A percentile compares a stretch with the other conserved stretches of the same genome.
Conservation (phyloP, 2,113 vertebrate genomes). For the Pterocles gutturalis region DNA sequence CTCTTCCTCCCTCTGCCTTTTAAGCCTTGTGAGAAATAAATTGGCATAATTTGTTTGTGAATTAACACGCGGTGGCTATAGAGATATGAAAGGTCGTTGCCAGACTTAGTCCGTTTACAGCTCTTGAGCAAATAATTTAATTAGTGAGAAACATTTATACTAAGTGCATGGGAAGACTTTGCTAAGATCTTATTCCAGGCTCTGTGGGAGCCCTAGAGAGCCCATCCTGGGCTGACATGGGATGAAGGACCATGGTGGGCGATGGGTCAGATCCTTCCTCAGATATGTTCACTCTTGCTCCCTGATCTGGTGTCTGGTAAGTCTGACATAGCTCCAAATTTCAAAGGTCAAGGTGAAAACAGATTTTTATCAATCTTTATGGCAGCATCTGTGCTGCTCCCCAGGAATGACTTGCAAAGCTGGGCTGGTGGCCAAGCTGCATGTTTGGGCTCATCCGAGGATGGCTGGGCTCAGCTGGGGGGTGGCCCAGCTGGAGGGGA, state of each 20-base stretch:
- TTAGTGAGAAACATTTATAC: neutral
- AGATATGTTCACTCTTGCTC: neutral
- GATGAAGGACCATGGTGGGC: neutral
- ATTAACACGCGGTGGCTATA: neutral
- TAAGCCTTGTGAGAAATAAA: neutral
- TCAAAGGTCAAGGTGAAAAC: neutral
- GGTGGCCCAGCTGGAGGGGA: neutral
- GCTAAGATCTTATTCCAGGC: neutral
- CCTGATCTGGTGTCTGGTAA: neutral
- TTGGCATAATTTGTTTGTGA: neutral
- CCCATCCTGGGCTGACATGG: neutral
- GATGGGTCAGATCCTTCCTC: neutral
- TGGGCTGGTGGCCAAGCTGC: neutral
- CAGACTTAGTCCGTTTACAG: neutral
- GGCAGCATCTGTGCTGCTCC: neutral
- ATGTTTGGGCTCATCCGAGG: neutral
- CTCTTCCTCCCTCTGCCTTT: neutral
- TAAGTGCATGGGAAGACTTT: neutral
- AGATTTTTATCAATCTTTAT: neutral
- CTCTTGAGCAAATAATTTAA: neutral
- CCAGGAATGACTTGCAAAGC: neutral
- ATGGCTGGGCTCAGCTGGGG: accelerated
- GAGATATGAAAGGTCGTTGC: neutral
- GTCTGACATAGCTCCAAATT: neutral
- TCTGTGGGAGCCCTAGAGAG: neutral